phyloP scores from a whole-genome alignment of 2,888 invertebrate species.

The Heliconius charithonia region DNA sequence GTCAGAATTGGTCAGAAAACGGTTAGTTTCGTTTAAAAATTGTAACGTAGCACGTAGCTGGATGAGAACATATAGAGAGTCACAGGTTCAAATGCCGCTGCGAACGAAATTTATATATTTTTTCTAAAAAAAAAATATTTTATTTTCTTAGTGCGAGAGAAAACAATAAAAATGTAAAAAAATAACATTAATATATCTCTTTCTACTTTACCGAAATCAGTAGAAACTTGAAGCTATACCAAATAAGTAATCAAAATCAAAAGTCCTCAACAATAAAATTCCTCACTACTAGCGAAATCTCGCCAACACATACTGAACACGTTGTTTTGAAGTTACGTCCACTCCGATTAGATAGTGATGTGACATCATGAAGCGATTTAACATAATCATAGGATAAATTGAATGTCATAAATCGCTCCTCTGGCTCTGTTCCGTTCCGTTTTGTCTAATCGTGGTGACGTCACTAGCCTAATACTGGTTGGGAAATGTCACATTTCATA shows the following conservation, averaged over 20 bases:
- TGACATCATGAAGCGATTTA: slow-evolving; percentile 53
- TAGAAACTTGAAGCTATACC: no score
- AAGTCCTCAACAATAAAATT: neutral
- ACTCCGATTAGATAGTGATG: slow-evolving; percentile 60
- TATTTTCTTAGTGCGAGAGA: no score
- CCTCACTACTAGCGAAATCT: neutral
- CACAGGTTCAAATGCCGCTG: no score
- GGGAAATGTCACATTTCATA: slow-evolving; percentile 4
- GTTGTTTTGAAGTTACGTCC: slow-evolving; percentile 49
- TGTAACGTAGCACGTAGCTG: no score
- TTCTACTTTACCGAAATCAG: no score
- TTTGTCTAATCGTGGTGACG: slow-evolving; percentile 35
- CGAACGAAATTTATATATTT: no score
- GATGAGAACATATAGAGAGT: no score
- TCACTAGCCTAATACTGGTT: slow-evolving; percentile 10
- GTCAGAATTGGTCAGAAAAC: no score
- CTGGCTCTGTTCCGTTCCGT: slow-evolving; percentile 37
- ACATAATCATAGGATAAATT: slow-evolving; percentile 51
- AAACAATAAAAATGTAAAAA: no score
- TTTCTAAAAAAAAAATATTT: no score
- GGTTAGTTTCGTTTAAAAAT: no score
- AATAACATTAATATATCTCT: no score
- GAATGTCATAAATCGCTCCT: slow-evolving; percentile 49
- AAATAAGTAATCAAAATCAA: neutral
- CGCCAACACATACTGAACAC: neutral